Percentiles rank a stretch among this genome's conserved stretches.
phyloP scores from a whole-genome alignment of 2,113 vertebrate genomes.

The Lamprotornis superbus region DNA sequence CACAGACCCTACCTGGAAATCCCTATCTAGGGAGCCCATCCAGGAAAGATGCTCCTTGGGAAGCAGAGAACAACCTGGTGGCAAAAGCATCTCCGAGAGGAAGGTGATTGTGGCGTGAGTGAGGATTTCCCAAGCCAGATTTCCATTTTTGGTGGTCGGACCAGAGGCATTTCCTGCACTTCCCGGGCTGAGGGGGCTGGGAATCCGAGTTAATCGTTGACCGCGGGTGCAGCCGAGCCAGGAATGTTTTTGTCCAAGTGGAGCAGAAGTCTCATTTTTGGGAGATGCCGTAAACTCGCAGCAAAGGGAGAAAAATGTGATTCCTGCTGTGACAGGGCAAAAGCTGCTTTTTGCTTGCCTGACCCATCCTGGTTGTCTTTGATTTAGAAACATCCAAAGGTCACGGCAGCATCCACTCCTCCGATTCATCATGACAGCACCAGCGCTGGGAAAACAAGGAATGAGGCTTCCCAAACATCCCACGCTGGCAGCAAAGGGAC shows the following conservation, averaged over 20 bases:
- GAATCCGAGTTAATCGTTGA: neutral
- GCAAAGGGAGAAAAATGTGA: neutral
- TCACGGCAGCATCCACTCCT: neutral
- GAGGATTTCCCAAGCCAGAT: fast-evolving
- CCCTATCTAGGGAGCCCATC: fast-evolving
- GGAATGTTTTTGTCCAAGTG: neutral
- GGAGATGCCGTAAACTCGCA: neutral
- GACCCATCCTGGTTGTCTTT: neutral
- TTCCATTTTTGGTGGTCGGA: neutral
- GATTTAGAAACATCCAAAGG: neutral
- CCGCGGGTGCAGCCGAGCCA: fast-evolving
- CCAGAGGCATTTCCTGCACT: neutral
- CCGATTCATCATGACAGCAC: fast-evolving
- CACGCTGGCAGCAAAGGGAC: fast-evolving
- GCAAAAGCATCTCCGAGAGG: fast-evolving
- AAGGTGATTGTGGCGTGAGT: fast-evolving
- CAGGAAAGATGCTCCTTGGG: fast-evolving
- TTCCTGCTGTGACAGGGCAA: fast-evolving
- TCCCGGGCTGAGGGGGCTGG: neutral
- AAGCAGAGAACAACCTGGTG: fast-evolving
- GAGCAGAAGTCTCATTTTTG: constrained; percentile 22
- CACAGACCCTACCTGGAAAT: neutral
- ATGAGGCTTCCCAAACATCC: neutral
- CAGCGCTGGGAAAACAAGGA: fast-evolving
- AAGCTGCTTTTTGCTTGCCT: neutral